Evolutionary conservation across 53 echinoderm and acorn worm genomes (phyloP).

Genomic region (Arbacia lixula): DNA sequence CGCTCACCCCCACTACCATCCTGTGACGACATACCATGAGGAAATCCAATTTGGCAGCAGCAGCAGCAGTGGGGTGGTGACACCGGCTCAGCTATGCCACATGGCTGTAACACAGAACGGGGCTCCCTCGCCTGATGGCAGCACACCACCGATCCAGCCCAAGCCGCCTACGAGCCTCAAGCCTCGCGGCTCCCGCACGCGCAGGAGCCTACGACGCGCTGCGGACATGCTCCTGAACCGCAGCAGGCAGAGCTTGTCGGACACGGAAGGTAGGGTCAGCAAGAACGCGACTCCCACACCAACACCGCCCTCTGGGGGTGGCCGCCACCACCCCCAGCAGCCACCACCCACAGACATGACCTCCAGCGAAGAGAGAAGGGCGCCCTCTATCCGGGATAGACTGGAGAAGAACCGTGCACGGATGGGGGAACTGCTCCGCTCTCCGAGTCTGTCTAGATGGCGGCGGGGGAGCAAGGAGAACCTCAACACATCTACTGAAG

Average conservation of each 20-base stretch:
- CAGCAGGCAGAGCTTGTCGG: constrained; percentile 82
- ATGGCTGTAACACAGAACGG: constrained; percentile 32
- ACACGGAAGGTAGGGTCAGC: constrained; percentile 44
- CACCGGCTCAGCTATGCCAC: constrained; percentile 35
- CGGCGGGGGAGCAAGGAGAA: constrained; percentile 62
- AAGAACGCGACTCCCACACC: constrained; percentile 25
- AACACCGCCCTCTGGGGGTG: neutral
- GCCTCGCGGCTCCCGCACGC: constrained; percentile 71
- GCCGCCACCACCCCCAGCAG: too few species aligned
- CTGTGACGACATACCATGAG: constrained; percentile 54
- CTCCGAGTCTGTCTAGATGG: constrained; percentile 59
- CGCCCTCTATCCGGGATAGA: constrained; percentile 73
- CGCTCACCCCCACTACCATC: constrained; percentile 32
- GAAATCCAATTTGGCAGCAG: constrained; percentile 56
- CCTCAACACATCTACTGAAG: neutral
- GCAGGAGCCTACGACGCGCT: constrained; percentile 85
- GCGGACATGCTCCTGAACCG: constrained; percentile 85
- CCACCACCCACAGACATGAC: constrained; percentile 31
- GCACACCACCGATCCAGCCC: constrained; percentile 50
- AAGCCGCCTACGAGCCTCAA: constrained; percentile 77
- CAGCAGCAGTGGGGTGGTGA: constrained; percentile 1
- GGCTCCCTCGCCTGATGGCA: constrained; percentile 13
- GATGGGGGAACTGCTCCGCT: constrained; percentile 81
- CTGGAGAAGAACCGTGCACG: constrained; percentile 79
- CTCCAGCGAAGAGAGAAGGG: constrained; percentile 21